Evolutionary conservation across 2,888 invertebrate species (phyloP).

Genomic region (Cactoblastis cactorum): DNA sequence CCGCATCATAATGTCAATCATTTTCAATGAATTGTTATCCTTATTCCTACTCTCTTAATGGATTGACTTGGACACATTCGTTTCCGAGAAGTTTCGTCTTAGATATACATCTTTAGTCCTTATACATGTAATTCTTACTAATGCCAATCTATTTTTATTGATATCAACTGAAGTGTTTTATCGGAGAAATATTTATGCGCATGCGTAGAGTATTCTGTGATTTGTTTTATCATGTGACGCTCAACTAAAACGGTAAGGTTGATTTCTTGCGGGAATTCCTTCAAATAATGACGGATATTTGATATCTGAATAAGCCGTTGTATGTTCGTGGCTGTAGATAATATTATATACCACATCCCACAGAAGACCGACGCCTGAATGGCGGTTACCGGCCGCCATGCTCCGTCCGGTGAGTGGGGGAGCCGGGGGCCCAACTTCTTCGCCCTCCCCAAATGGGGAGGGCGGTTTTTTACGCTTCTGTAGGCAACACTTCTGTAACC

Average conservation of each 20-base stretch:
- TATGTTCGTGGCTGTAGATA: too few species aligned
- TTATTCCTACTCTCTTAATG: neutral
- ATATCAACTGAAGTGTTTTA: slow-evolving; percentile 5
- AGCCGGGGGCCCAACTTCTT: too few species aligned
- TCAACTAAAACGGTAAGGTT: neutral
- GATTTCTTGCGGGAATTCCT: too few species aligned
- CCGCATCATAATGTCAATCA: neutral
- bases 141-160: slow-evolving; percentile 7
- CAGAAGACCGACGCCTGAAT: too few species aligned
- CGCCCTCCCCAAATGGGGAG: too few species aligned
- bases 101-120: neutral
- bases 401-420: too few species aligned
- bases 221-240: neutral
- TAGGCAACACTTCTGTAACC: too few species aligned
- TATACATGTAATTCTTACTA: slow-evolving; percentile 1
- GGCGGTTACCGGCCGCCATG: too few species aligned
- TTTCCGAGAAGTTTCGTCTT: neutral
- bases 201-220: neutral
- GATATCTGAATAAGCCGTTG: too few species aligned
- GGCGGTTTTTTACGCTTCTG: too few species aligned
- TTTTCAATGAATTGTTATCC: neutral
- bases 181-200: neutral
- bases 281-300: too few species aligned
- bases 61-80: neutral
- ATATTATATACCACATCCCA: too few species aligned